Conservation (phyloP, 2,888 invertebrate species). For the Eristalis tenax region DNA sequence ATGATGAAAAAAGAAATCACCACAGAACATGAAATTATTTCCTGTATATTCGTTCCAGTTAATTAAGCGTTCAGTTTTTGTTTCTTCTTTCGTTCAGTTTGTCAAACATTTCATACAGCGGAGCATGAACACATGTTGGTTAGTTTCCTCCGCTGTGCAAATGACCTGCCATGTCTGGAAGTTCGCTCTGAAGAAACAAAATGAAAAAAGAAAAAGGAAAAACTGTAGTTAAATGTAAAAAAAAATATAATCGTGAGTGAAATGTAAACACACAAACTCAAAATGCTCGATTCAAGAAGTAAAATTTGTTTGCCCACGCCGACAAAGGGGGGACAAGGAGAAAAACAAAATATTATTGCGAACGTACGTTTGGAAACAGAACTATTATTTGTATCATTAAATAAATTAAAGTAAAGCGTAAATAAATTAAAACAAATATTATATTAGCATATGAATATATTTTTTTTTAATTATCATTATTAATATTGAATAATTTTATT, state of each 20-base stretch:
- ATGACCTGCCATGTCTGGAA: background rate
- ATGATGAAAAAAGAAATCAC: background rate
- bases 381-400: slow-evolving; percentile 58
- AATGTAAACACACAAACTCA: background rate
- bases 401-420: slow-evolving; percentile 18
- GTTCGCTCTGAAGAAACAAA: background rate
- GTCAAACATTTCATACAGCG: background rate
- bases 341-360: slow-evolving; percentile 33
- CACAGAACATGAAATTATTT: slow-evolving; percentile 6
- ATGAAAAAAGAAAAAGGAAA: background rate
- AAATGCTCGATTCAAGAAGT: background rate
- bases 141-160: background rate
- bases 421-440: slow-evolving; percentile 40
- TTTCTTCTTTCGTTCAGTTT: slow-evolving; percentile 3
- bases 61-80: background rate
- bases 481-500: slow-evolving; percentile 69
- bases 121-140: background rate
- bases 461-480: slow-evolving; percentile 64
- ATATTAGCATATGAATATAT: slow-evolving; percentile 65
- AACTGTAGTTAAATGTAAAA: background rate
- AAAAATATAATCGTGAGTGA: background rate
- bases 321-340: slow-evolving; percentile 5
- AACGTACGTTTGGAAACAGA: slow-evolving; percentile 36
- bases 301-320: background rate
- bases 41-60: background rate